A percentile compares a stretch with the other conserved stretches of the same genome.
Evolutionary conservation across 2,797 vertebrate genomes (phyloP).

Genomic region (Danio jaintianensis): DNA sequence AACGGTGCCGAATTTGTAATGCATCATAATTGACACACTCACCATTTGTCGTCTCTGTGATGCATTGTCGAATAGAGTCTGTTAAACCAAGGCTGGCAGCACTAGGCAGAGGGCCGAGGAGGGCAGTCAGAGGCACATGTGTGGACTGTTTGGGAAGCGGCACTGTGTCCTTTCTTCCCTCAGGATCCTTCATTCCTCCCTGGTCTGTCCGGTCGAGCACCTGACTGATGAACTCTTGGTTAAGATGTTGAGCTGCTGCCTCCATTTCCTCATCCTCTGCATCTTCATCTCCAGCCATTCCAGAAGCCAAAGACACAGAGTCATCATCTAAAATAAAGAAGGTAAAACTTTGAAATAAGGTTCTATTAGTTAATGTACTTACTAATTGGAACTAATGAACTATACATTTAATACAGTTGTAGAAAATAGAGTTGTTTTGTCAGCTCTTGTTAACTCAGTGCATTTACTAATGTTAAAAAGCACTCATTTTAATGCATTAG

Average conservation of each 20-base stretch:
- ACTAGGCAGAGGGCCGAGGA: conserved; percentile 86
- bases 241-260: conserved; percentile 88
- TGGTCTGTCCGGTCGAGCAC: conserved; percentile 69
- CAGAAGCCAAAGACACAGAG: conserved; percentile 71
- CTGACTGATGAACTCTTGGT: conserved; percentile 88
- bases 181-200: conserved; percentile 40
- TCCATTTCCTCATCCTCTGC: conserved; percentile 87
- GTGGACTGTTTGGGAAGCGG: conserved; percentile 45
- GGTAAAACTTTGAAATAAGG: neutral
- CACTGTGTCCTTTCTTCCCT: conserved; percentile 38
- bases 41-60: conserved; percentile 78
- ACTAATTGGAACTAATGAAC: no score
- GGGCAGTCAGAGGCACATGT: conserved; percentile 77
- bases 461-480: no score
- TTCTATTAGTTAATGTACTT: no score
- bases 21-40: conserved; percentile 65
- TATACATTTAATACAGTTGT: no score
- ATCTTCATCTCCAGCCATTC: conserved; percentile 75
- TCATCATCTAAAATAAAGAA: conserved; percentile 69
- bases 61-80: conserved; percentile 83
- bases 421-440: no score
- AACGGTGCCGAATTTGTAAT: no score
- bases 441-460: no score
- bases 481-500: no score
- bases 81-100: conserved; percentile 86